These are phyloP conservation scores for Diplodus sargus DNA, from an alignment of 2,797 vertebrate genomes.

Conservation along the genomic window DNA sequence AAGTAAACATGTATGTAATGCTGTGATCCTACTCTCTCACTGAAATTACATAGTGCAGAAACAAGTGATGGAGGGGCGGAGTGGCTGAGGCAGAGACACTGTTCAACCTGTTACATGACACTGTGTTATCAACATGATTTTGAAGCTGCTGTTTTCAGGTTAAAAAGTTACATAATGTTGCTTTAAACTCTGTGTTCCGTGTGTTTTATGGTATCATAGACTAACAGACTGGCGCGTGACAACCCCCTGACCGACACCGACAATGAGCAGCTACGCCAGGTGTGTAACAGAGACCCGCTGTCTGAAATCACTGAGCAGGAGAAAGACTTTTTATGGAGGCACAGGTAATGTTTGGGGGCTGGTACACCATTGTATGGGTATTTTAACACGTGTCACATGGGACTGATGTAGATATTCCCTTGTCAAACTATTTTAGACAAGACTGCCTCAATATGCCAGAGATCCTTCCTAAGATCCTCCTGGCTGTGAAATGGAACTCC, in stretches of 20 bases:
- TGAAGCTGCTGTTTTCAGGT: too few relatives aligned
- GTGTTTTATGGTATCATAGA: conserved; percentile 79
- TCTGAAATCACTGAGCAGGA: conserved; percentile 99
- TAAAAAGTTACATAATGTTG: too few relatives aligned
- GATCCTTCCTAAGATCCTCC: conserved; percentile 96
- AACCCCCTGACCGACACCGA: conserved; percentile 94
- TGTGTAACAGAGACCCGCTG: conserved; percentile 95
- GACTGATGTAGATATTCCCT: not conserved
- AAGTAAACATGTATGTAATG: too few relatives aligned
- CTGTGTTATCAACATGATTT: too few relatives aligned
- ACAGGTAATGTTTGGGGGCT: conserved; percentile 86
- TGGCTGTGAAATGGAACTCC: conserved; percentile 99
- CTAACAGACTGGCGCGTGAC: conserved; percentile 95
- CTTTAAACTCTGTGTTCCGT: not conserved
- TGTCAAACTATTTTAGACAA: conserved; percentile 83
- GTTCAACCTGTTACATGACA: too few relatives aligned
- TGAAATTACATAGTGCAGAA: too few relatives aligned
- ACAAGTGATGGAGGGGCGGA: too few relatives aligned
- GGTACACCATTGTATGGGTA: not conserved
- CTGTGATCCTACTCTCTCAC: too few relatives aligned
- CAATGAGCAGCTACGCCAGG: conserved; percentile 95
- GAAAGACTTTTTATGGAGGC: conserved; percentile 98
- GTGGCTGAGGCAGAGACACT: too few relatives aligned
- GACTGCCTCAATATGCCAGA: conserved; percentile 95
- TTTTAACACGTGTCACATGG: not conserved